Percentiles rank a stretch among this genome's conserved stretches.
Conservation (phyloP, 1,140 invertebrate genomes). For the Pseudomyrmex concolor region DNA sequence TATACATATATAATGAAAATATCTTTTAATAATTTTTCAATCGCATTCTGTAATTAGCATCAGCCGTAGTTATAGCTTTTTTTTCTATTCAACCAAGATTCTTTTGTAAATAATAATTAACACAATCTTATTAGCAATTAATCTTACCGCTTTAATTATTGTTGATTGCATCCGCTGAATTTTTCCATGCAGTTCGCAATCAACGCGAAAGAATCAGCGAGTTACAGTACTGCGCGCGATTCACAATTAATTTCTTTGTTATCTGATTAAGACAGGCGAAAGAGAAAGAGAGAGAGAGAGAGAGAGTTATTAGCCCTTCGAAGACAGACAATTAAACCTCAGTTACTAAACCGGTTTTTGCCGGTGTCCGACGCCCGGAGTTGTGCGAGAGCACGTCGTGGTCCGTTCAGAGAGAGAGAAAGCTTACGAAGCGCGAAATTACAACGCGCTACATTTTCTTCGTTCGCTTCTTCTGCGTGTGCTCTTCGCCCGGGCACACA, state of each 20-base stretch:
- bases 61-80: neutral
- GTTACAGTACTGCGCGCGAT: conserved; percentile 12
- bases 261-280: conserved; percentile 48
- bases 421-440: conserved; percentile 60
- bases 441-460: conserved; percentile 47
- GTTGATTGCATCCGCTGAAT: conserved; percentile 32
- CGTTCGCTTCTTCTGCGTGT: conserved; percentile 38
- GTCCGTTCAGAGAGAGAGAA: conserved; percentile 17
- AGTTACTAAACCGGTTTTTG: conserved; percentile 53
- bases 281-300: too few relatives aligned
- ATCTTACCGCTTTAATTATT: conserved; percentile 14
- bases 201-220: conserved; percentile 29
- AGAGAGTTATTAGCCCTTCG: conserved; percentile 49
- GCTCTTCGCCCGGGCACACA: conserved; percentile 23
- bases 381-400: conserved; percentile 41
- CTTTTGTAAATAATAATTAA: neutral
- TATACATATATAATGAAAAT: too few relatives aligned
- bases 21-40: neutral
- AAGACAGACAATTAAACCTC: conserved; percentile 61
- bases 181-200: neutral
- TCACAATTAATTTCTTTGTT: conserved; percentile 60
- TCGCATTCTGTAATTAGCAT: neutral
- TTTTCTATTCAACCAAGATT: neutral
- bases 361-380: conserved; percentile 37
- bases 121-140: conserved; percentile 12